Percentiles rank a stretch among this genome's conserved stretches.
Evolutionary conservation across 1,140 invertebrate species (phyloP).

Genomic region (Anastrepha obliqua): DNA sequence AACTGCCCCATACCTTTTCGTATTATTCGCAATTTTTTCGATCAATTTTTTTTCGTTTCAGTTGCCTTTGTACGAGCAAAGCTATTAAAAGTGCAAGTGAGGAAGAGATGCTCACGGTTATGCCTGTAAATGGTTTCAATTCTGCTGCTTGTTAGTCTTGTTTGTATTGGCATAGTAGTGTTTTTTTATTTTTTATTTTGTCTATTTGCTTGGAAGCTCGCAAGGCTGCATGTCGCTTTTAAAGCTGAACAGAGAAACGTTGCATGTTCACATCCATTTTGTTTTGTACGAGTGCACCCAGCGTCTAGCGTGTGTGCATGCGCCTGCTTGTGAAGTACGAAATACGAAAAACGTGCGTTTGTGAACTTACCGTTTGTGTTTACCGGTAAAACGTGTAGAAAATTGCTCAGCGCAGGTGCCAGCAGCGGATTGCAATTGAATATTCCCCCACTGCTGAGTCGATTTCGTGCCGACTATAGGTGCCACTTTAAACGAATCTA

Average conservation of each 20-base stretch:
- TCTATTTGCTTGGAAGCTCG: too few species aligned
- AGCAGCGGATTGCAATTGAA: background rate
- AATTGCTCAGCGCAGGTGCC: background rate
- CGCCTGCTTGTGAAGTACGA: background rate
- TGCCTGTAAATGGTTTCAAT: background rate
- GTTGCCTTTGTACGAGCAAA: background rate
- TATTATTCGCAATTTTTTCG: background rate
- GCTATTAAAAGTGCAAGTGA: background rate
- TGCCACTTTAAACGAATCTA: too few species aligned
- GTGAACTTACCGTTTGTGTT: background rate
- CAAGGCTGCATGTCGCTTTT: background rate
- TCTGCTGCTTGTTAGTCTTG: background rate
- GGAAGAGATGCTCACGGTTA: background rate
- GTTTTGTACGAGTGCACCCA: background rate
- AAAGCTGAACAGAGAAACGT: background rate
- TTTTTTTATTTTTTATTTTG: too few species aligned
- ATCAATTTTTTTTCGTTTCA: slow-evolving; percentile 10
- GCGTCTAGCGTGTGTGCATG: background rate
- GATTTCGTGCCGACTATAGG: background rate
- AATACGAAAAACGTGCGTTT: background rate
- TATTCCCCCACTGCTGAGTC: background rate
- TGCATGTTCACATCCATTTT: background rate
- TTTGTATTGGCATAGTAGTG: background rate
- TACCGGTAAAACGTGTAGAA: background rate
- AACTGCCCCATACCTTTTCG: background rate